Percentiles rank a stretch among this genome's conserved stretches.
Evolutionary conservation across 1,140 invertebrate genomes (phyloP).

Genomic region (Pseudomyrmex concolor): DNA sequence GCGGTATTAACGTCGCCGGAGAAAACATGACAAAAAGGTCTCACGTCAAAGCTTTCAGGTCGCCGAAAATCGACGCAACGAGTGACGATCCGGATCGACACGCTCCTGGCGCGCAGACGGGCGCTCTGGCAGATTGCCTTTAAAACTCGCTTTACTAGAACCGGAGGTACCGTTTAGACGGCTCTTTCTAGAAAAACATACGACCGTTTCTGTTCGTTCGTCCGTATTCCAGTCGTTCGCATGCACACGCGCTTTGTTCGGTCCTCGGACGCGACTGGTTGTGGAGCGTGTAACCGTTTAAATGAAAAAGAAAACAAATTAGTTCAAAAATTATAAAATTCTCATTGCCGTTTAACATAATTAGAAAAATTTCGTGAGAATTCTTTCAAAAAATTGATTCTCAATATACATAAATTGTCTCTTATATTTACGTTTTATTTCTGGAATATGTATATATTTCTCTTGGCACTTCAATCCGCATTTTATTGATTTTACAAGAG

Average conservation of each 20-base stretch:
- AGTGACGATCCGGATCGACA: constrained; percentile 41
- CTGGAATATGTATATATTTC: too few relatives aligned
- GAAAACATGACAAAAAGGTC: background rate
- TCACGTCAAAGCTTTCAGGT: constrained; percentile 4
- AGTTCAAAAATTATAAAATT: too few relatives aligned
- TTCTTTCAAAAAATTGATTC: too few relatives aligned
- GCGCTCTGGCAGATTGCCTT: constrained; percentile 57
- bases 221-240: constrained; percentile 22
- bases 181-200: constrained; percentile 47
- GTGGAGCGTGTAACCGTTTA: background rate
- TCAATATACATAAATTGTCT: too few relatives aligned
- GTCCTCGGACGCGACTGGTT: background rate
- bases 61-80: constrained; percentile 44
- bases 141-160: constrained; percentile 68
- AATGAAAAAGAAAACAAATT: background rate
- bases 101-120: constrained; percentile 32
- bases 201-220: constrained; percentile 9
- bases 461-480: too few relatives aligned
- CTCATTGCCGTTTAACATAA: too few relatives aligned
- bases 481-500: too few relatives aligned
- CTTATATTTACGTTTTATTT: too few relatives aligned
- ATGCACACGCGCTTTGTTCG: constrained; percentile 30
- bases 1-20: constrained; percentile 1
- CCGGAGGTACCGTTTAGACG: constrained; percentile 60
- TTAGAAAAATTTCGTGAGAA: too few relatives aligned